These are phyloP conservation scores for Nymphalis polychloros DNA, from an alignment of 2,888 invertebrate genomes.

Conservation along the genomic window DNA sequence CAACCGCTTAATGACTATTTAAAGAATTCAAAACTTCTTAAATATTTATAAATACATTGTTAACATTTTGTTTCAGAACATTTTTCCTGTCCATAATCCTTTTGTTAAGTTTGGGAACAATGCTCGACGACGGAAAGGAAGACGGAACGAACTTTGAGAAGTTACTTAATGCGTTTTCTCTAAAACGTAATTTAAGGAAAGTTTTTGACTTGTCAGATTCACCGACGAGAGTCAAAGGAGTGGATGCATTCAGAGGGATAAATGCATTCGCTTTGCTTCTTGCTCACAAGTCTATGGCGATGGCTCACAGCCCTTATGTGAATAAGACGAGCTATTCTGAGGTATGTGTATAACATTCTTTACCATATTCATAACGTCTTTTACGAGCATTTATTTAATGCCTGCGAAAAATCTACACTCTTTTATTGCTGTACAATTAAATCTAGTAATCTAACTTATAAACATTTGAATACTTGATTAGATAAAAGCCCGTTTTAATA, in stretches of 20 bases:
- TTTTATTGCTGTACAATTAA: no score
- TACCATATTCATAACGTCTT: neutral
- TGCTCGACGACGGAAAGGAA: slow-evolving; percentile 71
- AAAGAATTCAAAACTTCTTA: neutral
- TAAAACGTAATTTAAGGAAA: slow-evolving; percentile 73
- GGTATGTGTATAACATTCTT: slow-evolving; percentile 56
- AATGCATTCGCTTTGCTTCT: slow-evolving; percentile 80
- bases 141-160: slow-evolving; percentile 74
- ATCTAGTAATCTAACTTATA: no score
- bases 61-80: slow-evolving; percentile 58
- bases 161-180: slow-evolving; percentile 75
- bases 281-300: slow-evolving; percentile 82
- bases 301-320: slow-evolving; percentile 81
- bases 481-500: no score
- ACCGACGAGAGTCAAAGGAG: slow-evolving; percentile 67
- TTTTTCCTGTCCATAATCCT: slow-evolving; percentile 70
- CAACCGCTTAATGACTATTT: neutral
- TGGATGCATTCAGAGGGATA: slow-evolving; percentile 80
- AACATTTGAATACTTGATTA: no score
- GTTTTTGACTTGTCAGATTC: slow-evolving; percentile 69
- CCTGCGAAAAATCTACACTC: no score
- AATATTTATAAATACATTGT: neutral
- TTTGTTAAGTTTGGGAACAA: slow-evolving; percentile 67
- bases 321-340: slow-evolving; percentile 80
- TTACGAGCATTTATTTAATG: no score